Base-by-base conservation (phyloP, 2,113 vertebrate species). In the Electrona antarctica region DNA sequence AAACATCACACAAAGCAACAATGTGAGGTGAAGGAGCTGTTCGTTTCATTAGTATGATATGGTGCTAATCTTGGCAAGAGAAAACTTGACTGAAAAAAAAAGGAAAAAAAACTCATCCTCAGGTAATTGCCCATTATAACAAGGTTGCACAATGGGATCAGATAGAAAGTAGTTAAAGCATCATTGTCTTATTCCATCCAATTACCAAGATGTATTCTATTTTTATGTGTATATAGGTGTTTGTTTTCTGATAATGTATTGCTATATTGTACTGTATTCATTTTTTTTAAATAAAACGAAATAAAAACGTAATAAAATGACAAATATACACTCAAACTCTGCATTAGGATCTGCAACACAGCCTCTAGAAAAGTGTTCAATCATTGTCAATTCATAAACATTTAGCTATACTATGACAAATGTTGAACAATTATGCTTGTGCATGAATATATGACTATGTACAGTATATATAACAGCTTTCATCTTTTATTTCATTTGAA, bases 171-270 rank as follows among this genome's bases (percentile, higher is more conserved):
- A 14, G 0, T 73, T 47, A 71, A 60, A 15, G 33, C 49, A 67
- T 29, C 57, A 49, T 33, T 71, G 80, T 72, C 78, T 72, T 62
- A 80, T 64, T 83, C 69, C 75, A 69, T 76, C 48, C 58, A 91
- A 91, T 92, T 93, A 79, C 81, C 83, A 90, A 95, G 97, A 95
- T 98, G 96, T 97, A 97, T 94, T 98, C 95, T 97, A 95, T 96
- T 97, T 96, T 95, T 92, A 94, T 92, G 87, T 96, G 77, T 97
- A 95, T 93, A 96, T 94, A 95, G 86, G 91, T 91, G 82, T 84
- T 78, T 85, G 33, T 67, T 72, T 80, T 78, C 72, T 76, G 71
- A 77, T 78, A 75, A 87, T 89, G 83, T 66, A 76, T 88, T 88
- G 73, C 73, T 62, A 79, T 87, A 88, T 74, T 87, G 84, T 91